A percentile compares a stretch with the other conserved stretches of the same genome.
Conservation (phyloP, 2,797 vertebrate genomes). For the Helarctos malayanus region DNA sequence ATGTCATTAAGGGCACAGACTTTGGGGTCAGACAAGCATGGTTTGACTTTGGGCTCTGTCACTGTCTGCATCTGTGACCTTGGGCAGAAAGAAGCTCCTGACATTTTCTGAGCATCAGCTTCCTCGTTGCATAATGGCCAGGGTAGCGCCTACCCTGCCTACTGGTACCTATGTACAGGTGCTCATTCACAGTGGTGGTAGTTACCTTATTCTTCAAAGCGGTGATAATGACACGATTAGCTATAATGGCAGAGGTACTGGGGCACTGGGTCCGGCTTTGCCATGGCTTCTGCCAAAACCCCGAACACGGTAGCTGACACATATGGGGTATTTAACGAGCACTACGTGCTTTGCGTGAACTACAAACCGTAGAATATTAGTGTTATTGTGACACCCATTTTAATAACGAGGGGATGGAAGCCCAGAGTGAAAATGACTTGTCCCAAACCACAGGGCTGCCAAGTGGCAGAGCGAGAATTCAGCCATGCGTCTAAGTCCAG, state of each 20-base stretch:
- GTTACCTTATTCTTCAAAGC: not conserved
- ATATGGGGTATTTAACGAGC: accelerated
- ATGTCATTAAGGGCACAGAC: not conserved
- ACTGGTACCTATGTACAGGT: too few species aligned
- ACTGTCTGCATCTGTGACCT: not conserved
- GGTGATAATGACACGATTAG: not conserved
- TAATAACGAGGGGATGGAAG: not conserved
- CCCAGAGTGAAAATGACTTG: too few species aligned
- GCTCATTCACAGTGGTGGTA: not conserved
- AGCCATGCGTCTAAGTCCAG: not conserved
- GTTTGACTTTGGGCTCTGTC: not conserved
- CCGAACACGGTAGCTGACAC: not conserved
- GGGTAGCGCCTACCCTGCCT: accelerated
- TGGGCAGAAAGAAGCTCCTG: not conserved
- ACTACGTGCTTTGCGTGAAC: not conserved
- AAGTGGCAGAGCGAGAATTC: not conserved
- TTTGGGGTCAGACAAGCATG: not conserved
- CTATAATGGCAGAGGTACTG: not conserved
- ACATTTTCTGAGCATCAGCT: too few species aligned
- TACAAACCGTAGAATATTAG: not conserved
- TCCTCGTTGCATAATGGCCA: too few species aligned
- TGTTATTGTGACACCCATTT: not conserved
- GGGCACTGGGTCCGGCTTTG: not conserved
- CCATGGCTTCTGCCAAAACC: not conserved
- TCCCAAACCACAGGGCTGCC: not conserved